Evolutionary conservation across 1,140 invertebrate genomes (phyloP).

Genomic region (Ericerus pela): DNA sequence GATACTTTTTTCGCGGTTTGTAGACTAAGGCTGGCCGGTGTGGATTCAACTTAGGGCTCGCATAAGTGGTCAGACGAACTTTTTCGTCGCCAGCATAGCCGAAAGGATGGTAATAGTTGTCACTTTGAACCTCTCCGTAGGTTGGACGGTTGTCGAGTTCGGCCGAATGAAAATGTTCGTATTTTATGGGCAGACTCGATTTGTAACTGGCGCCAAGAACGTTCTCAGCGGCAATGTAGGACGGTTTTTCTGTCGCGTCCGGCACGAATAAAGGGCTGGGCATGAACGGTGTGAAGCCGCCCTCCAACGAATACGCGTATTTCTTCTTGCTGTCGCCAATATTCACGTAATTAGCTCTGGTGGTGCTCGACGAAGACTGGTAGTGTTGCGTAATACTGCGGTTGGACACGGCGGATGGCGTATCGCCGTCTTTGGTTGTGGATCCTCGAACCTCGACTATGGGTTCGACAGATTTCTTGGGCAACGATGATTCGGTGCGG

Average conservation of each 20-base stretch:
- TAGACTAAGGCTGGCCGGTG: neutral
- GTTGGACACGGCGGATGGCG: no score
- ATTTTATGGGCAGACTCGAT: neutral
- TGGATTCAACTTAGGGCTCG: neutral
- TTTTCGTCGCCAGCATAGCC: neutral
- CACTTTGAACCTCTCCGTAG: neutral
- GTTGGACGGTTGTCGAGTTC: neutral
- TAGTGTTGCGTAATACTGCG: no score
- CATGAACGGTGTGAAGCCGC: neutral
- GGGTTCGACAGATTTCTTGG: no score
- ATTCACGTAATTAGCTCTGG: neutral
- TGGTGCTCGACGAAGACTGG: neutral
- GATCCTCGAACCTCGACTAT: no score
- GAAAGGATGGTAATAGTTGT: neutral
- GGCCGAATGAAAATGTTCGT: neutral
- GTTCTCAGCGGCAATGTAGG: neutral
- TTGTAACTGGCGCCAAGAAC: neutral
- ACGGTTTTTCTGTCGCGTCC: neutral
- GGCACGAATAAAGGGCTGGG: neutral
- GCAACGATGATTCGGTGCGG: no score
- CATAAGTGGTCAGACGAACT: neutral
- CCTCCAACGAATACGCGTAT: neutral
- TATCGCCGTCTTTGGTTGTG: no score
- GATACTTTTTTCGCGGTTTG: no score
- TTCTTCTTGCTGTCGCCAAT: neutral